Base-by-base conservation (phyloP, 1,140 invertebrate genomes). In the Metopolophium dirhodum region DNA sequence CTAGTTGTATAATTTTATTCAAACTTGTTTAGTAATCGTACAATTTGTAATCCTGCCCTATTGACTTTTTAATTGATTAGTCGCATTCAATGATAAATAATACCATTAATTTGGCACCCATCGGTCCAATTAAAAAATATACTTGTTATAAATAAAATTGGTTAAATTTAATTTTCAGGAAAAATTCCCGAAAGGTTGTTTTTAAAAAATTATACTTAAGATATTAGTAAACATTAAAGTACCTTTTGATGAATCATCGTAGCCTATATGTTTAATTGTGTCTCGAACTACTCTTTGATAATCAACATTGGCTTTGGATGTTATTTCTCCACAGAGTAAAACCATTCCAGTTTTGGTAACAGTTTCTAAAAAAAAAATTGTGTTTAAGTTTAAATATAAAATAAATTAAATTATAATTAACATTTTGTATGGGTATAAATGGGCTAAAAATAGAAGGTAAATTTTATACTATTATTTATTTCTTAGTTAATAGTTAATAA, bases 261-360 rank as follows among this genome's bases (percentile, higher is more conserved):
- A 99, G 86, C 99, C 99, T 95, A 99, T 99, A 94, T 99, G 98
- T 95, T 99, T 98, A 30, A 99, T 98, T 1, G 99, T 99, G 88
- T 99, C 97, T 94, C 99, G 96, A 45, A 99, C 98, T 94, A 99
- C 97, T 96, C 98, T 98, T 95, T 99, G 99, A 95, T 99, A 99
- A 95, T 99, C 99, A 93, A 99, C 98, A 94, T 97, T 96, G 35
- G 99, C 99, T 95, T 98, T 98, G 30, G 97, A 98, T 94, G 97
- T 98, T 93, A 98, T 98, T 96, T 98, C 98, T 86, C 97, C 98
- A 95, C 97, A 98, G 22, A 98, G 95, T 93, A 98, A 95, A 87
- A 98, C 96, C 97, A 98, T 98, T 57, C 97, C 97, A 93, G 97
- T 98, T 95, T 98, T 98, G 68, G 97, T 98, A 6, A 98, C 97